Conservation (phyloP, 2,113 vertebrate genomes). For the Xiphophorus maculatus region DNA sequence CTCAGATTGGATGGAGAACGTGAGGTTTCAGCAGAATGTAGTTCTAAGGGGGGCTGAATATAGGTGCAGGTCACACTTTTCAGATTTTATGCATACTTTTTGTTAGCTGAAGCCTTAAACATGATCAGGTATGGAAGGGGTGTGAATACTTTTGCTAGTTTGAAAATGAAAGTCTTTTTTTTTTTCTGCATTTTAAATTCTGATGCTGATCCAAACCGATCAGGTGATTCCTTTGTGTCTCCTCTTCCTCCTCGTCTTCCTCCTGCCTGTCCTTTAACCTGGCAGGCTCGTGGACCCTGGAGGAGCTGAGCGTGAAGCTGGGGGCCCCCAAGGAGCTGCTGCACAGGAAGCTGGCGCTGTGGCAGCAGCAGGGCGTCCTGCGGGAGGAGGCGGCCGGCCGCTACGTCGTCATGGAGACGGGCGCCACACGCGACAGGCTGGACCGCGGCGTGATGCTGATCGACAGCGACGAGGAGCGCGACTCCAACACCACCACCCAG, state of each 20-base stretch:
- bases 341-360: conserved; percentile 91
- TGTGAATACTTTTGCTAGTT: too few species aligned
- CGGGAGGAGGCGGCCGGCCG: conserved; percentile 86
- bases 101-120: too few species aligned
- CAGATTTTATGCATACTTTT: too few species aligned
- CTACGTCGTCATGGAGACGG: conserved; percentile 90
- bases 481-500: conserved; percentile 96
- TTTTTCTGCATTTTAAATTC: too few species aligned
- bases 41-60: neutral
- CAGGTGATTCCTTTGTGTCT: too few species aligned
- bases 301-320: conserved; percentile 88
- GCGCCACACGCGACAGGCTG: conserved; percentile 85
- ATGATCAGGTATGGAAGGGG: too few species aligned
- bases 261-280: too few species aligned
- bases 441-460: conserved; percentile 89
- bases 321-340: conserved; percentile 88
- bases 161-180: too few species aligned
- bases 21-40: too few species aligned
- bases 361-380: conserved; percentile 97
- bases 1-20: too few species aligned
- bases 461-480: conserved; percentile 94
- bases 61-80: neutral
- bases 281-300: conserved; percentile 88
- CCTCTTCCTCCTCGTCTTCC: too few species aligned
- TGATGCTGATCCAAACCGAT: too few species aligned